Evolutionary conservation across 2,888 invertebrate genomes (phyloP).

Genomic region (Zhuqinia jingwanae): DNA sequence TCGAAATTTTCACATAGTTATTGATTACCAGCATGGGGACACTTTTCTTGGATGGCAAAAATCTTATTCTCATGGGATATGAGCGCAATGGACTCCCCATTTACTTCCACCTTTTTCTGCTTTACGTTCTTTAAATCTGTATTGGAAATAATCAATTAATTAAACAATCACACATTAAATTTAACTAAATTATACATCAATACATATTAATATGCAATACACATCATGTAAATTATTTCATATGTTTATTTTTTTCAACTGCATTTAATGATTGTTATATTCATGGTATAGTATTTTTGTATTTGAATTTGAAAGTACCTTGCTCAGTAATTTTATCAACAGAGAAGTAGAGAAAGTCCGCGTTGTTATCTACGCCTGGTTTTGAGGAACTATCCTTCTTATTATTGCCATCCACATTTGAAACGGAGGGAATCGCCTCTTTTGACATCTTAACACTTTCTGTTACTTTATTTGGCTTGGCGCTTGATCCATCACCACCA

Average conservation of each 20-base stretch:
- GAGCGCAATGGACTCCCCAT: conserved; percentile 75
- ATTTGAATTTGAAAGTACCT: conserved; percentile 46
- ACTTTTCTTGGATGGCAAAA: conserved; percentile 76
- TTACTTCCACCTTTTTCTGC: conserved; percentile 72
- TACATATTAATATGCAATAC: not conserved
- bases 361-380: conserved; percentile 47
- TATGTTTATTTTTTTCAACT: not conserved
- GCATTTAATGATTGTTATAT: not conserved
- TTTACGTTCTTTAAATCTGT: conserved; percentile 62
- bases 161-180: conserved; percentile 16
- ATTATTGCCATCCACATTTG: not conserved
- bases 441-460: not conserved
- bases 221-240: not conserved
- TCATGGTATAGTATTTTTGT: not conserved
- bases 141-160: not conserved
- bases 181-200: not conserved
- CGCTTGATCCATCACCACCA: not conserved
- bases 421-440: not conserved
- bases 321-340: conserved; percentile 71
- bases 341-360: conserved; percentile 64
- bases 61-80: conserved; percentile 68
- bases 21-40: conserved; percentile 77
- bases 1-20: not conserved
- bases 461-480: not conserved
- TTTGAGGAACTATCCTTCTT: not conserved